These are phyloP conservation scores for Drosophila simulans DNA, from an alignment of 1,140 invertebrate species.

Conservation along the genomic window DNA sequence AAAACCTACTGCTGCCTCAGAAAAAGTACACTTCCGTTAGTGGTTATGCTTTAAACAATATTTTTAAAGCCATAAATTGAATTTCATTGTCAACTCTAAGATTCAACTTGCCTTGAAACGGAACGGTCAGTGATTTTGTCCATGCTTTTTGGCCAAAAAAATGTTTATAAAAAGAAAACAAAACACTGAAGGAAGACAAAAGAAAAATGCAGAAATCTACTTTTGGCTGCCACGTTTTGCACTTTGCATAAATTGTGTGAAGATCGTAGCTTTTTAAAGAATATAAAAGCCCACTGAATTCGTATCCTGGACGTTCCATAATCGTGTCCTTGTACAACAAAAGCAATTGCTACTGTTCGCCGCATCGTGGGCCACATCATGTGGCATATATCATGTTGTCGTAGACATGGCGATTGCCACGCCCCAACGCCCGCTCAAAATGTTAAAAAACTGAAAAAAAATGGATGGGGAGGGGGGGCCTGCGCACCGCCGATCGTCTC, in stretches of 20 bases:
- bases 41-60: slow-evolving; percentile 64
- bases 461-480: too few relatives aligned
- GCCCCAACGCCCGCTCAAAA: slow-evolving; percentile 50
- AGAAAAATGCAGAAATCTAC: slow-evolving; percentile 42
- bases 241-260: slow-evolving; percentile 78
- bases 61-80: slow-evolving; percentile 47
- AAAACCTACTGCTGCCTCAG: slow-evolving; percentile 1
- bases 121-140: slow-evolving; percentile 17
- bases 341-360: slow-evolving; percentile 84
- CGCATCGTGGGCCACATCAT: slow-evolving; percentile 72
- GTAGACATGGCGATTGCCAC: slow-evolving; percentile 62
- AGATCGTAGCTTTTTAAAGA: slow-evolving; percentile 5
- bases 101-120: slow-evolving; percentile 30
- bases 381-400: slow-evolving; percentile 80
- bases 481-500: slow-evolving; percentile 32
- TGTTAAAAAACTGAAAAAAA: too few relatives aligned
- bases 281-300: not conserved
- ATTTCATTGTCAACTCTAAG: slow-evolving; percentile 40
- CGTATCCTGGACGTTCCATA: slow-evolving; percentile 39
- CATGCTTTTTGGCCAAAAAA: slow-evolving; percentile 37
- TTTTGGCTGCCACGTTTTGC: slow-evolving; percentile 66
- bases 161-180: slow-evolving; percentile 56
- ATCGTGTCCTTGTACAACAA: slow-evolving; percentile 83
- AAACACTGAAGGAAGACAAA: slow-evolving; percentile 42
- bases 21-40: slow-evolving; percentile 23